Conservation (phyloP, 2,888 invertebrate genomes). For the Cephus runcator region DNA sequence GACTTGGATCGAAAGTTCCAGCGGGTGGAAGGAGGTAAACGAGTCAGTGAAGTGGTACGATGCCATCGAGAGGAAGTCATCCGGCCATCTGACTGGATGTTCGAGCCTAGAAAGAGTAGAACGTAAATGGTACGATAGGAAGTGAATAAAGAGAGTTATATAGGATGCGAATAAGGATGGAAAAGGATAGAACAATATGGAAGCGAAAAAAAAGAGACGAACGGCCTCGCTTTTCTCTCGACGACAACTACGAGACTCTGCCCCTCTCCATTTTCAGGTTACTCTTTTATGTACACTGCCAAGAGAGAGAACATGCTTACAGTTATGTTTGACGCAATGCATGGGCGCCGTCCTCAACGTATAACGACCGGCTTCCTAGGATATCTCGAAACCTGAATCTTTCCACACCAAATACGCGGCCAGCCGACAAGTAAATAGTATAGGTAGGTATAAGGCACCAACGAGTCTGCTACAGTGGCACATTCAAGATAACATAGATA, state of each 20-base stretch:
- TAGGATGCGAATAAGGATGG: not conserved
- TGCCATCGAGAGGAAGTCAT: not conserved
- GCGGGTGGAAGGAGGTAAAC: not conserved
- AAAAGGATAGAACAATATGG: not conserved
- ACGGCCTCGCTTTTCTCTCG: slow-evolving; percentile 1
- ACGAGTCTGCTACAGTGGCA: not conserved
- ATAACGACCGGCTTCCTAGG: slow-evolving; percentile 7
- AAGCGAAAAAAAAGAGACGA: not conserved
- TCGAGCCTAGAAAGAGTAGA: not conserved
- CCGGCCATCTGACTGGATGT: not conserved
- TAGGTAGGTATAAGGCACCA: not conserved
- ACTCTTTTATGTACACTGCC: slow-evolving; percentile 6
- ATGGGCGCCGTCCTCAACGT: slow-evolving; percentile 7
- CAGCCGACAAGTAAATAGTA: not conserved
- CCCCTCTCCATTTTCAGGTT: not conserved
- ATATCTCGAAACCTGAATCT: slow-evolving; percentile 35
- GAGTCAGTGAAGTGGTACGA: not conserved
- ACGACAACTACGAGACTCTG: not conserved
- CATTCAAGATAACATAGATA: not conserved
- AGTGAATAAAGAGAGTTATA: not conserved
- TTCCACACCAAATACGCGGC: slow-evolving; percentile 32
- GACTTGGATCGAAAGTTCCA: not conserved
- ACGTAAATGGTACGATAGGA: not conserved
- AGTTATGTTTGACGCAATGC: slow-evolving; percentile 37
- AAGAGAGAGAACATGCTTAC: slow-evolving; percentile 19